Percentiles rank a stretch among this genome's conserved stretches.
Evolutionary conservation across 2,113 vertebrate genomes (phyloP).

Genomic region (Grammomys dolichurus): DNA sequence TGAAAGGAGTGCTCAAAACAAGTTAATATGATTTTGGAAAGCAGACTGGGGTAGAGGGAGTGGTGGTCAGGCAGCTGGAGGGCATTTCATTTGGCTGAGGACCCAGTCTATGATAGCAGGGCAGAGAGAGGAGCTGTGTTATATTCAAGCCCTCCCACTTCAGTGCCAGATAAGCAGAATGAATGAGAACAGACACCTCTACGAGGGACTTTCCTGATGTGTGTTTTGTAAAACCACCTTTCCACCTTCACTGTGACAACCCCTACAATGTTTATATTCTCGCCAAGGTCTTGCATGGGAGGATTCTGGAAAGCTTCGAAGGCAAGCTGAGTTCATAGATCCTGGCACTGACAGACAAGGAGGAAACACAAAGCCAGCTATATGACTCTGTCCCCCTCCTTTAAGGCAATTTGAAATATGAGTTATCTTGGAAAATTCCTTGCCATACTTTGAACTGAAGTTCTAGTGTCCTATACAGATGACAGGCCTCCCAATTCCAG

Average conservation of each 20-base stretch:
- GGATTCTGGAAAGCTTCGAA: neutral
- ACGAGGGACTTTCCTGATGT: constrained; percentile 30
- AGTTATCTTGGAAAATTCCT: constrained; percentile 38
- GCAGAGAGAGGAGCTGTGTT: neutral
- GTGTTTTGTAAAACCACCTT: constrained; percentile 69
- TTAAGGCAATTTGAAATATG: constrained; percentile 4
- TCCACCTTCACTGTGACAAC: constrained; percentile 42
- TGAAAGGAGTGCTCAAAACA: neutral
- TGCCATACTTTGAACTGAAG: constrained; percentile 31
- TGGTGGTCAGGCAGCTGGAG: constrained; percentile 4
- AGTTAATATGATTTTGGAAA: neutral
- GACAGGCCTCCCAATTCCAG: neutral
- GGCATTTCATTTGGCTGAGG: constrained; percentile 24
- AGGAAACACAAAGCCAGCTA: neutral
- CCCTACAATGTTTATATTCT: neutral
- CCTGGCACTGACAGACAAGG: neutral
- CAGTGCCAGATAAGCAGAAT: neutral
- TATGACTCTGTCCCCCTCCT: neutral
- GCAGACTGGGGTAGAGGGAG: neutral
- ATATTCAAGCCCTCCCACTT: neutral
- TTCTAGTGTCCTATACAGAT: neutral
- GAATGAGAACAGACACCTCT: constrained; percentile 58
- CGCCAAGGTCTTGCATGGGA: neutral
- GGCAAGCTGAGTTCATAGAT: neutral
- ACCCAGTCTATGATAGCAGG: constrained; percentile 24